Percentiles rank a stretch among this genome's conserved stretches.
Evolutionary conservation across 2,797 vertebrate species (phyloP).

Genomic region (Scomberomorus guttatus): DNA sequence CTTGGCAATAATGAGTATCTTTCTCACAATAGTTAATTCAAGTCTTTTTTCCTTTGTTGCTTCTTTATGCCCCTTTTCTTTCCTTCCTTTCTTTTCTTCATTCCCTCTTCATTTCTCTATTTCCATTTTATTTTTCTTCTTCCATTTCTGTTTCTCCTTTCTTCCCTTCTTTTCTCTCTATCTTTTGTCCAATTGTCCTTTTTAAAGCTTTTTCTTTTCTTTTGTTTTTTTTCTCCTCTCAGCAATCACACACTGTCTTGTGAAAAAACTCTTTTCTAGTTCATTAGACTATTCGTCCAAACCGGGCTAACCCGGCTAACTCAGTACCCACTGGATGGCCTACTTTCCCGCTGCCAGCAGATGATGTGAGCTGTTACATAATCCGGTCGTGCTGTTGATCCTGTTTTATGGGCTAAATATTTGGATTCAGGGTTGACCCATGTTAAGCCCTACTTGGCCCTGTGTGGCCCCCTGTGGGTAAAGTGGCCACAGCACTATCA

Average conservation of each 20-base stretch:
- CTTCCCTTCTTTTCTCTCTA: neutral
- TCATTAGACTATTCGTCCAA: conserved; percentile 25
- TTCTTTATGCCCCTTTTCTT: too few relatives aligned
- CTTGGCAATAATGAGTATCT: too few relatives aligned
- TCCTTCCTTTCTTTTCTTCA: neutral
- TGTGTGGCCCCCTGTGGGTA: neutral
- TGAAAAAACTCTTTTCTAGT: neutral
- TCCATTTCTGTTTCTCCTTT: too few relatives aligned
- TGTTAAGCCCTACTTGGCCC: conserved; percentile 10
- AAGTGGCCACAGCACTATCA: neutral
- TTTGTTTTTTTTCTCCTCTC: conserved; percentile 2
- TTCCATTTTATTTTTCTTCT: accelerated
- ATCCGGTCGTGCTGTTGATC: conserved; percentile 27
- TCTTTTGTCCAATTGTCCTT: neutral
- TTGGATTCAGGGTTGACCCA: conserved; percentile 25
- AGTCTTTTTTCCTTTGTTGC: neutral
- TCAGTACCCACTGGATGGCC: conserved; percentile 32
- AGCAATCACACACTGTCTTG: neutral
- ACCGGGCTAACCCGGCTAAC: neutral
- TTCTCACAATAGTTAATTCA: too few relatives aligned
- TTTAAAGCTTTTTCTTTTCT: too few relatives aligned
- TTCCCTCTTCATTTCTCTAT: neutral
- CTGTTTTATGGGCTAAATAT: conserved; percentile 48
- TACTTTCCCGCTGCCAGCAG: conserved; percentile 47
- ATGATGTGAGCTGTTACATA: conserved; percentile 50